Evolutionary conservation across 2,113 vertebrate species (phyloP), one percentile per base, ranked within the genome.

Genomic region (Connochaetes taurinus): DNA sequence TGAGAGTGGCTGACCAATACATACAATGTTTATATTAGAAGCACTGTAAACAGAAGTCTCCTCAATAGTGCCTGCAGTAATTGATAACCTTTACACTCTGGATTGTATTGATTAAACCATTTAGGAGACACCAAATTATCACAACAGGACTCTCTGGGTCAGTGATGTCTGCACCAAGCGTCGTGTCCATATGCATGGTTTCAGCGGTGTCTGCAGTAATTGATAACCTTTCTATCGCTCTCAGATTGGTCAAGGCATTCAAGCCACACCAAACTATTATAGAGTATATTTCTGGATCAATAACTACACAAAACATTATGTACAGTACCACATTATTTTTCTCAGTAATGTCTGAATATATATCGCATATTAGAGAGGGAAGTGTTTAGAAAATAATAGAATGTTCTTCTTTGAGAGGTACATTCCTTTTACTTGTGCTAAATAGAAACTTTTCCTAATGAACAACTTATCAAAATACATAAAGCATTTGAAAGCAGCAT

Each of bases 381-480:
- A 89, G 2, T n/a, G 31, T 71, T 87, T 31, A 76, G 52, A 91
- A 95, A 97, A 91, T 47, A 33, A 90, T 4, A 17, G 19, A 43
- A 87, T 11, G 19, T 52, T 15, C 27, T 89, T 90, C 80, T 53
- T 5, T 12, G 45, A 94, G 81, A 27, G 62, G 58, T 23, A 71
- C 31, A 52, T 94, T 93, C 62, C 84, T 92, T 97, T 47, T 96
- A 62, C 47, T 93, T 76, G 31, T 60, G 43, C 83, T 96, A 94
- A 94, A 89, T 94, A 43, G 47, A 16, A 76, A 94, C n/a, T 89
- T 94, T 96, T 96, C 57, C 83, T 91, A 95, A 97, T 91, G 85
- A 97, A 80, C 62, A 93, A 94, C 50, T 95, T 92, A 94, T 96
- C 43, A 96, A 92, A 97, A 95, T 47, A 95, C 45, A 95, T 45